Conservation (phyloP, 1,140 invertebrate genomes). For the Hycleus phaleratus region DNA sequence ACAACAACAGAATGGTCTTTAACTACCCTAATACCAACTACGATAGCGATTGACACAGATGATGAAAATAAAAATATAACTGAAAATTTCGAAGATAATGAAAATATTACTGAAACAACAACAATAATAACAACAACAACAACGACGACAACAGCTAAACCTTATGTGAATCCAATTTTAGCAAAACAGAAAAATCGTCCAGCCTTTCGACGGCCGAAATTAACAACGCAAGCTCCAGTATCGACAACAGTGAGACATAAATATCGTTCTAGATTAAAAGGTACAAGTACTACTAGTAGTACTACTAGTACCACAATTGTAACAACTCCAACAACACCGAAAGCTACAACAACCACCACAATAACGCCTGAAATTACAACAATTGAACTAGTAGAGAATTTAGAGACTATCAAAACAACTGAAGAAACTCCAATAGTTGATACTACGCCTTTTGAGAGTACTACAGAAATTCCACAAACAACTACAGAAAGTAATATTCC, state of each 20-base stretch:
- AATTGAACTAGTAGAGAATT: too few relatives aligned
- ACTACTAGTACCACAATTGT: neutral
- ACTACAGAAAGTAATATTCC: too few relatives aligned
- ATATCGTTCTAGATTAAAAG: neutral
- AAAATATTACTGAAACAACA: neutral
- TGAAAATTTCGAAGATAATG: neutral
- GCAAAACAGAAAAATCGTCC: conserved; percentile 7
- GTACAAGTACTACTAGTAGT: neutral
- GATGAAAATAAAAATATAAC: neutral
- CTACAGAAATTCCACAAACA: too few relatives aligned
- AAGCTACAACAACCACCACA: too few relatives aligned
- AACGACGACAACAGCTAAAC: conserved; percentile 1
- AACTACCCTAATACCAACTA: too few relatives aligned
- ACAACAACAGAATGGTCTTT: too few relatives aligned
- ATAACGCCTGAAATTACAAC: too few relatives aligned
- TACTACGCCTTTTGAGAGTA: too few relatives aligned
- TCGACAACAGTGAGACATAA: neutral
- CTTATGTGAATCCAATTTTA: conserved; percentile 4
- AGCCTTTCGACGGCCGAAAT: neutral
- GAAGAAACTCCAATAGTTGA: neutral
- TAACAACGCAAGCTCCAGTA: conserved; percentile 1
- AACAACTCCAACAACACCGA: neutral
- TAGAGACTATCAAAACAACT: conserved; percentile 2
- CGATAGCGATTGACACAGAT: too few relatives aligned
- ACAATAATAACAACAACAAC: conserved; percentile 4